Evolutionary conservation across 2,113 vertebrate species (phyloP), one percentile per base, ranked within the genome.

Genomic region (Smithornis capensis): DNA sequence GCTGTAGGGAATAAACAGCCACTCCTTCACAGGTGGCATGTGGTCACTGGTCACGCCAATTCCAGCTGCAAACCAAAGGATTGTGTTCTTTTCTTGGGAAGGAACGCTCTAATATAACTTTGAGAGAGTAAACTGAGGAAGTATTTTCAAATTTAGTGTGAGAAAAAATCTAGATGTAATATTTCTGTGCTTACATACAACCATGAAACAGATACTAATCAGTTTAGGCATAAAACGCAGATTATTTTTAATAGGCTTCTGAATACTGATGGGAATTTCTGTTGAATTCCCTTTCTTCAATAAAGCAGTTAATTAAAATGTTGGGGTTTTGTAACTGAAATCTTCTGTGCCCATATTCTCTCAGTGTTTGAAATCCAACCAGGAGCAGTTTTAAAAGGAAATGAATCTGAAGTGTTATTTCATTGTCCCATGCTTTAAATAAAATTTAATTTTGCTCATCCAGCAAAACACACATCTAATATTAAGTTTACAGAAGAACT

Each of bases 301-400:
- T 87, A 96, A 96, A 92, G 91, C 42, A 90, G 87, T 92, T 95
- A 95, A 95, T 95, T 94, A 96, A 96, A 94, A 79, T 53, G 70
- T 85, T 91, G 62, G 40, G 42, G 0, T 18, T 35, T 87, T 97
- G 62, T 91, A 89, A 90, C 68, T 89, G 59, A 73, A 19, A 38
- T 90, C 70, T 71, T 92, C 74, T 53, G 82, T 88, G 91, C 50
- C 63, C 11, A 4, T 83, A 25, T 87, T 92, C 70, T 95, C 74
- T 45, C 33, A 82, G 67, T 69, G 55, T 85, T 63, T 76, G 63
- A 91, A 95, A 91, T 90, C 45, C 91, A 97, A 55, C 78, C 42
- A 92, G 85, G 70, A 91, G 42, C 23, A 2, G 60, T 92, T 87
- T 79, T 33, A 55, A 76, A 87, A 90, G 83, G 69, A 95, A 95